Conservation (phyloP, 2,888 invertebrate genomes). For the Notodonta dromedarius region DNA sequence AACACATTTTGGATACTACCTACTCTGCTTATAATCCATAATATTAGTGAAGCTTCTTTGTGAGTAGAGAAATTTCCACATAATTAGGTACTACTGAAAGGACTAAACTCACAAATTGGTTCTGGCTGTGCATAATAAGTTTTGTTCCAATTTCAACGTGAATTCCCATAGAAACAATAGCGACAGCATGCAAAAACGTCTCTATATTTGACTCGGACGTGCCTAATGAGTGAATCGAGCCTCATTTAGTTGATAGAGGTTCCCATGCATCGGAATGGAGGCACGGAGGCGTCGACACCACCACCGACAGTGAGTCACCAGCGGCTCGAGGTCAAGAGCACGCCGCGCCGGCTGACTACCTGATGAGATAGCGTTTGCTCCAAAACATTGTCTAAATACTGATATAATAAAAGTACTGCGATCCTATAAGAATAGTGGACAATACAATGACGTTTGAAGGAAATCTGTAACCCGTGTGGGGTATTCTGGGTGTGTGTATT, state of each 20-base stretch:
- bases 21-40: too few relatives aligned
- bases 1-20: too few relatives aligned
- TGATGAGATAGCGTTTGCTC: slow-evolving; percentile 70
- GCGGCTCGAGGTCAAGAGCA: slow-evolving; percentile 76
- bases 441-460: background rate
- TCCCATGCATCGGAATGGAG: slow-evolving; percentile 38
- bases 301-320: slow-evolving; percentile 65
- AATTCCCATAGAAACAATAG: too few relatives aligned
- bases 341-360: slow-evolving; percentile 63
- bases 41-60: too few relatives aligned
- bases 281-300: slow-evolving; percentile 29
- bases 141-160: too few relatives aligned
- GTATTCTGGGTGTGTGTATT: too few relatives aligned
- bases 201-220: background rate
- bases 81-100: too few relatives aligned
- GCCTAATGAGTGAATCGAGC: slow-evolving; percentile 17
- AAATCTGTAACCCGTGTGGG: too few relatives aligned
- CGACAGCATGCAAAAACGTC: background rate
- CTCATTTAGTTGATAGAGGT: slow-evolving; percentile 32
- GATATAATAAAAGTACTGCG: slow-evolving; percentile 11
- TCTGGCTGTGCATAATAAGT: too few relatives aligned
- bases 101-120: too few relatives aligned
- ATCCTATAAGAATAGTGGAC: background rate
- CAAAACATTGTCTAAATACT: slow-evolving; percentile 42
- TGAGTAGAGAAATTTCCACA: too few relatives aligned